phyloP scores from a whole-genome alignment of 2,797 vertebrate species.

The Coluber constrictor region DNA sequence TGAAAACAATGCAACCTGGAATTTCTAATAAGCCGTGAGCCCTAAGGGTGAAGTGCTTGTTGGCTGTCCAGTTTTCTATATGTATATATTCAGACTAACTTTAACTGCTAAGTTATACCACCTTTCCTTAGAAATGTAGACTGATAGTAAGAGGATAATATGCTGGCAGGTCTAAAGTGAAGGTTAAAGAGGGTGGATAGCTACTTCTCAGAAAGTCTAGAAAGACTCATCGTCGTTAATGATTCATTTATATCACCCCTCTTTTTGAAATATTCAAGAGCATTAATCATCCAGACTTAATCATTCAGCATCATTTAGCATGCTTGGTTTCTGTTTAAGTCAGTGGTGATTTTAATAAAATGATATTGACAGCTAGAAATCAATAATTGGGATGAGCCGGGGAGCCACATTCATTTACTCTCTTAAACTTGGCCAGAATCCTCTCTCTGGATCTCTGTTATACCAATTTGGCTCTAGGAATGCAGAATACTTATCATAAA shows the following conservation, averaged over 20 bases:
- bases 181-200: conserved; percentile 22
- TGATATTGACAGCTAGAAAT: conserved; percentile 44
- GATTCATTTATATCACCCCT: not conserved
- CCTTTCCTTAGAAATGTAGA: conserved; percentile 16
- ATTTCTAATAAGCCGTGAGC: conserved; percentile 48
- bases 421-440: conserved; percentile 38
- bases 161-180: not conserved
- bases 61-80: conserved; percentile 39
- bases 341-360: conserved; percentile 59
- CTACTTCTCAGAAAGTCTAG: conserved; percentile 35
- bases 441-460: conserved; percentile 7
- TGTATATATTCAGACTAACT: conserved; percentile 52
- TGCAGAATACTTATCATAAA: not conserved
- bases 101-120: conserved; percentile 40
- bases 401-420: conserved; percentile 39
- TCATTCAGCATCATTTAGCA: conserved; percentile 12
- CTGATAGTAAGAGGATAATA: conserved; percentile 8
- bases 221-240: conserved; percentile 59
- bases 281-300: conserved; percentile 23
- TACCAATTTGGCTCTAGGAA: not conserved
- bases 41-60: conserved; percentile 31
- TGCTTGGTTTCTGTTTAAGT: conserved; percentile 47
- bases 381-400: not conserved
- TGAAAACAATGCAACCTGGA: conserved; percentile 37
- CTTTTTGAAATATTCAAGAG: conserved; percentile 20